A percentile compares a stretch with the other conserved stretches of the same genome.
Evolutionary conservation across 2,888 invertebrate genomes (phyloP).

Genomic region (Lingula anatina): DNA sequence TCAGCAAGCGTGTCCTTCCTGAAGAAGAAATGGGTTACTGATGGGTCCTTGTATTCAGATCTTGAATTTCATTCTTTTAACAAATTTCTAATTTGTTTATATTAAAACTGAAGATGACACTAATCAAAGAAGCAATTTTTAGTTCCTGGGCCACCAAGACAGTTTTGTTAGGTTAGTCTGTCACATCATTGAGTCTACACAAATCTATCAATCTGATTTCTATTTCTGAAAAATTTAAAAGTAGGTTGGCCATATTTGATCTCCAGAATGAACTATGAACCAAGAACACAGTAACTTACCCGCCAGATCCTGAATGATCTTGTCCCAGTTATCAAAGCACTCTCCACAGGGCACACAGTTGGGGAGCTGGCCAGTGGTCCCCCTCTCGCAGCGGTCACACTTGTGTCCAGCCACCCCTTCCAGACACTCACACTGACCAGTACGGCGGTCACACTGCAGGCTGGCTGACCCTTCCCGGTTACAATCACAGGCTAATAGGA

Average conservation of each 20-base stretch:
- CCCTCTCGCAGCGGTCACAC: conserved; percentile 70
- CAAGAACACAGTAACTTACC: no score
- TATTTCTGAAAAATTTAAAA: no score
- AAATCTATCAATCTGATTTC: no score
- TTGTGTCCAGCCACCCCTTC: conserved; percentile 91
- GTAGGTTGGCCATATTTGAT: no score
- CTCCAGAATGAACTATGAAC: no score
- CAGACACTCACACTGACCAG: conserved; percentile 86
- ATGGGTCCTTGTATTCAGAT: not conserved
- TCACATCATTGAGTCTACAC: no score
- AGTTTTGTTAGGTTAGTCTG: no score
- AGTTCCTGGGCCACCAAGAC: no score
- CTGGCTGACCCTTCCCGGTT: conserved; percentile 72
- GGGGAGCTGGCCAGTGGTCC: conserved; percentile 86
- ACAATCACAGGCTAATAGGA: conserved; percentile 74
- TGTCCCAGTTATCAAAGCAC: conserved; percentile 98
- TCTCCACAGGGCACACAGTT: conserved; percentile 93
- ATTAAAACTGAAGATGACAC: no score
- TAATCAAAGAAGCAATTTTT: no score
- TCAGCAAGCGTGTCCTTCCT: conserved; percentile 72
- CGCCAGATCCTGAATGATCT: conserved; percentile 61
- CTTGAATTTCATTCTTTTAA: no score
- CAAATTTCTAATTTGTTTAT: no score
- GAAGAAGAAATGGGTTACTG: conserved; percentile 5
- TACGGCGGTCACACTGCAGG: conserved; percentile 79